Conservation (phyloP, 2,797 vertebrate species). For the Potorous gilbertii region DNA sequence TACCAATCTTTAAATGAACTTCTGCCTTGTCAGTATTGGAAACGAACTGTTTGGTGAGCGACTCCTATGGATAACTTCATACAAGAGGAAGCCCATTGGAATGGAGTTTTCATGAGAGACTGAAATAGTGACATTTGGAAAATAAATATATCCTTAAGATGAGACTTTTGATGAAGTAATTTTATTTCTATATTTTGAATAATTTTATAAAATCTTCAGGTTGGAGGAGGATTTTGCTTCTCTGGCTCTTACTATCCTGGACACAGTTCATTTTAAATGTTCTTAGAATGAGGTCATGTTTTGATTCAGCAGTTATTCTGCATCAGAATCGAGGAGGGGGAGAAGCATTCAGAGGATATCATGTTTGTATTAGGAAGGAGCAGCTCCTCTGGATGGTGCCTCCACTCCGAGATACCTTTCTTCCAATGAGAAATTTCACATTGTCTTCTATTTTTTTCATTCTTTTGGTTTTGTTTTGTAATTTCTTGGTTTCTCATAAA, state of each 20-base stretch:
- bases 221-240: slow-evolving; percentile 32
- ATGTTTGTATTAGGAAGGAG: neutral
- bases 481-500: too few relatives aligned
- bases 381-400: neutral
- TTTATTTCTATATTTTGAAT: slow-evolving; percentile 45
- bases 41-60: slow-evolving; percentile 34
- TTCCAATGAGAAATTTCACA: neutral
- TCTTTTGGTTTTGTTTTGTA: too few relatives aligned
- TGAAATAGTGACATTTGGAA: slow-evolving; percentile 40
- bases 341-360: neutral
- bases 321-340: neutral
- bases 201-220: slow-evolving; percentile 34
- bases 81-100: slow-evolving; percentile 43
- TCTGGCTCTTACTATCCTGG: neutral
- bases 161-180: slow-evolving; percentile 44
- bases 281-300: slow-evolving; percentile 42
- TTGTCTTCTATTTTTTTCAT: too few relatives aligned
- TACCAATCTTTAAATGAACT: slow-evolving; percentile 42
- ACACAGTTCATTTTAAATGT: neutral
- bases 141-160: slow-evolving; percentile 49
- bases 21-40: slow-evolving; percentile 43
- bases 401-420: slow-evolving; percentile 3
- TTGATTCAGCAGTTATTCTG: slow-evolving; percentile 14
- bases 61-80: neutral
- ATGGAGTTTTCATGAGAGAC: slow-evolving; percentile 54